Conservation (phyloP, 2,797 vertebrate genomes). For the Nasua narica region DNA sequence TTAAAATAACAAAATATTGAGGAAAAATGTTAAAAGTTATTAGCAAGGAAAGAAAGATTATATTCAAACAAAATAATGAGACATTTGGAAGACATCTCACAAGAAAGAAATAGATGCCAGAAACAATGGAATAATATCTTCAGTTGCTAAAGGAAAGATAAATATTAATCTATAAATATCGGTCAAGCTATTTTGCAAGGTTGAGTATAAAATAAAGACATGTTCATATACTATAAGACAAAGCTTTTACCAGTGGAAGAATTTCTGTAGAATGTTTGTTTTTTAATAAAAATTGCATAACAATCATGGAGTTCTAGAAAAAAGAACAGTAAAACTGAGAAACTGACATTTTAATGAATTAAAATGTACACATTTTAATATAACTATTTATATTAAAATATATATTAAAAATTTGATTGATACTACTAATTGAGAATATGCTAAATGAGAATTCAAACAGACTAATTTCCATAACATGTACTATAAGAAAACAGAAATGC, state of each 20-base stretch:
- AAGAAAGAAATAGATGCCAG: neutral
- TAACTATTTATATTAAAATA: neutral
- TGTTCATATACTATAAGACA: neutral
- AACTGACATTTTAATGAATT: neutral
- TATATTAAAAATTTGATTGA: neutral
- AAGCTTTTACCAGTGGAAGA: neutral
- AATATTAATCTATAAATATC: neutral
- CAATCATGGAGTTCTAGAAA: neutral
- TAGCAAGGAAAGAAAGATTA: neutral
- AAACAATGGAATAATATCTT: neutral
- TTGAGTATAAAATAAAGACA: neutral
- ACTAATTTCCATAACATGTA: neutral
- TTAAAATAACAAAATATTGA: neutral
- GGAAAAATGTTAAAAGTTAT: neutral
- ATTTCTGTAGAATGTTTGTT: neutral
- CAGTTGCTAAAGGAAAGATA: neutral
- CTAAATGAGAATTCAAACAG: neutral
- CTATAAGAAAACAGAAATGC: neutral
- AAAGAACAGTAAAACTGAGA: neutral
- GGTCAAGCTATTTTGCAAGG: neutral
- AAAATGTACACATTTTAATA: neutral
- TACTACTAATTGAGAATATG: neutral
- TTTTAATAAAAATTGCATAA: neutral
- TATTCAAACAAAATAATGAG: neutral
- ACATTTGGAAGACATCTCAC: neutral